Base-by-base conservation (phyloP, 2,888 invertebrate genomes). In the Ectemnius lituratus region DNA sequence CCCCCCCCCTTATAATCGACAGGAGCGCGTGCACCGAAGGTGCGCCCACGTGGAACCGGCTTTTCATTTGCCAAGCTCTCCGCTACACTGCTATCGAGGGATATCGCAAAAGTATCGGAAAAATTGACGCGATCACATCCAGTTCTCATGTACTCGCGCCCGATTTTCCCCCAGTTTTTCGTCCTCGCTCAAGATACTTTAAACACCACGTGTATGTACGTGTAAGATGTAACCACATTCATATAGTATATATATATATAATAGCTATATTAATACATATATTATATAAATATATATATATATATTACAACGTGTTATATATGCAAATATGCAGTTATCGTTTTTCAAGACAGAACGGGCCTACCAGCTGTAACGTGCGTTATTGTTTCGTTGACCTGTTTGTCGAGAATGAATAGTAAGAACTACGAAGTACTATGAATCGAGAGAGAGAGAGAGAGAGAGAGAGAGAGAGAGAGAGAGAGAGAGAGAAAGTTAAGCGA, bases 261-360 rank as follows among this genome's bases (percentile, higher is more conserved):
- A 47, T 46, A 73, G 47, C 70, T 63, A 72, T 62, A 78, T 61
- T 62, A 45, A 68, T 13, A 52, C 14, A 78, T 16, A 52, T 52
- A 52, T 52, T 63, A 72, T 67, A 69, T 57, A 68, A 3, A 52
- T 16, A 78, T 63, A 72, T 67, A 61, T 71, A 23, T 23, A 23
- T 23, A 23, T 23, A 23, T 23, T 23, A 76, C 72, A 67, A 69
- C 77, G 70, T 73, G 72, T 79, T 82, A 82, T 61, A 78, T 76
- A 67, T 76, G 74, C 72, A 76, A 67, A 81, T 77, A 82, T 64
- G 52, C 37, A 75, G 76, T 82, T 84, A 79, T 75, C 68, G 75
- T 76, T 81, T 79, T 71, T 74, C 46, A 58, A 73, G 74, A 74
- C 63, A 62, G 75, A 85, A 86, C 79, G 72, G 86, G 83, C 87